Evolutionary conservation across 2,113 vertebrate genomes (phyloP).

Genomic region (Phocoena phocoena): DNA sequence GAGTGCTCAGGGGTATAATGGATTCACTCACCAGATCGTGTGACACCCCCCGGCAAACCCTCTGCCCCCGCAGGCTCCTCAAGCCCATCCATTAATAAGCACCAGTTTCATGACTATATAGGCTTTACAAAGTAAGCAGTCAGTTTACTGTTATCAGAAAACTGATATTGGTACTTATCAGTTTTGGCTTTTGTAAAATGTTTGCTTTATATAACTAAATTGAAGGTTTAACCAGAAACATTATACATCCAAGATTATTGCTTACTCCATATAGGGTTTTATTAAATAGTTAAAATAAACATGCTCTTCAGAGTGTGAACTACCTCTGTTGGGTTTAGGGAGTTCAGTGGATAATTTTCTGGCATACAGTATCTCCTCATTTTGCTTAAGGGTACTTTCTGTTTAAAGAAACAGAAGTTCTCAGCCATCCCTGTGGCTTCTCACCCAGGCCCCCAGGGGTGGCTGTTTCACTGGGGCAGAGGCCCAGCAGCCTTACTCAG

Average conservation of each 20-base stretch:
- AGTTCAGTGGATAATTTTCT: conserved; percentile 3
- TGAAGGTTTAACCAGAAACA: not conserved
- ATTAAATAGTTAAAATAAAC: not conserved
- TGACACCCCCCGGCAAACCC: too few relatives aligned
- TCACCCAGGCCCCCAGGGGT: not conserved
- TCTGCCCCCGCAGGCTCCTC: not conserved
- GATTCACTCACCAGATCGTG: not conserved
- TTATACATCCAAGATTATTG: not conserved
- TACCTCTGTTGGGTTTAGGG: not conserved
- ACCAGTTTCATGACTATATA: not conserved
- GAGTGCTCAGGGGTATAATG: not conserved
- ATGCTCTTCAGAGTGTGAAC: not conserved
- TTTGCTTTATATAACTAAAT: not conserved
- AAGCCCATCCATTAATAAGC: not conserved
- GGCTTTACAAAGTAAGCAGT: not conserved
- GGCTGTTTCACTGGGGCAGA: fast-evolving
- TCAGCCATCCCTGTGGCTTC: not conserved
- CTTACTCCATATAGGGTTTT: not conserved
- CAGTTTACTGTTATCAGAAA: not conserved
- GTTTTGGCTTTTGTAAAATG: not conserved
- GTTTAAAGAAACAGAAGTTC: not conserved
- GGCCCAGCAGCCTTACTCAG: not conserved
- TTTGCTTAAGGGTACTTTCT: not conserved
- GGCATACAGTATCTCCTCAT: not conserved
- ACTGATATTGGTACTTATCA: not conserved